Percentiles rank a stretch among this genome's conserved stretches.
Conservation (phyloP, 2,113 vertebrate genomes). For the Megalops atlanticus region DNA sequence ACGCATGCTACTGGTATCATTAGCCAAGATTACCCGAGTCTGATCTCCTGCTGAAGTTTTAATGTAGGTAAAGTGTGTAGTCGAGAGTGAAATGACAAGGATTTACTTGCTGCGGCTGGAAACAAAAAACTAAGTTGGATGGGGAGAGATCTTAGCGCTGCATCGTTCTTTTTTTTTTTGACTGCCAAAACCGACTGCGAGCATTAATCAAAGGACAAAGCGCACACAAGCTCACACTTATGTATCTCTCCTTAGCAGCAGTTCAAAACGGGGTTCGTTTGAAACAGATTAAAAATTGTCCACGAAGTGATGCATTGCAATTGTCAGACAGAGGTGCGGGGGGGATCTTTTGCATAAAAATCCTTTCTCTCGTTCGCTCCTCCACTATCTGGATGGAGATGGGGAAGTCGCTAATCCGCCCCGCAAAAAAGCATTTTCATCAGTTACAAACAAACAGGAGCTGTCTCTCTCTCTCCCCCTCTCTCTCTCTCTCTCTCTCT, state of each 20-base stretch:
- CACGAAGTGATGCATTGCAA: constrained; percentile 80
- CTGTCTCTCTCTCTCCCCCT: constrained; percentile 69
- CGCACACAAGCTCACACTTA: constrained; percentile 58
- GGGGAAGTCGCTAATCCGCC: constrained; percentile 76
- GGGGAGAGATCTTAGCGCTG: constrained; percentile 10
- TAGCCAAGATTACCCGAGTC: neutral
- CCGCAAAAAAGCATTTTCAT: constrained; percentile 72
- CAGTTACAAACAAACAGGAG: constrained; percentile 75
- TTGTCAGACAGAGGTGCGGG: constrained; percentile 73
- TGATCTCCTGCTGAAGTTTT: neutral
- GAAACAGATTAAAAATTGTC: constrained; percentile 80
- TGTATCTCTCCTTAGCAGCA: constrained; percentile 73
- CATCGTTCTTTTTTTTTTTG: neutral
- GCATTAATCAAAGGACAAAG: constrained; percentile 74
- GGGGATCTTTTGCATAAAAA: constrained; percentile 75
- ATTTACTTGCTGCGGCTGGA: neutral
- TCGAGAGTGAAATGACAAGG: neutral
- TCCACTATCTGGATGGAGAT: constrained; percentile 73
- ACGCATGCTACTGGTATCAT: neutral
- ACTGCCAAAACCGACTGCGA: constrained; percentile 68
- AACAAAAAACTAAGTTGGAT: neutral
- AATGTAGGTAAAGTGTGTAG: neutral
- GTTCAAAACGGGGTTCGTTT: constrained; percentile 74
- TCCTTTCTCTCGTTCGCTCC: constrained; percentile 62
- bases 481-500: too few relatives aligned